Evolutionary conservation across 2,888 invertebrate species (phyloP).

Genomic region (Syrista parreyssii): DNA sequence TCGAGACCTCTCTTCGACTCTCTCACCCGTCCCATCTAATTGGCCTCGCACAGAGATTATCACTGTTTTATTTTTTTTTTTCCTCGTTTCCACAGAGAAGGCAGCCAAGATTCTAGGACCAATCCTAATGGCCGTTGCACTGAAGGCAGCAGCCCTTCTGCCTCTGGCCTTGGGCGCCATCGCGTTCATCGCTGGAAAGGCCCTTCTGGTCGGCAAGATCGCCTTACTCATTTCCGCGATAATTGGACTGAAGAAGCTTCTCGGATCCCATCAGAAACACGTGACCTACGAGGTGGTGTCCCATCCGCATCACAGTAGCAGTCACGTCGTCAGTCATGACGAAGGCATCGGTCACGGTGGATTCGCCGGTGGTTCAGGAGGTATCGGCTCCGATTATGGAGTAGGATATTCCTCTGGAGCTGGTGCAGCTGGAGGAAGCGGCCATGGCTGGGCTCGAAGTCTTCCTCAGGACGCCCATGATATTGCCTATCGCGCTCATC

Average conservation of each 20-base stretch:
- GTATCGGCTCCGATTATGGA: conserved; percentile 67
- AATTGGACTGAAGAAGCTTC: conserved; percentile 85
- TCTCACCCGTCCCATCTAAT: no score
- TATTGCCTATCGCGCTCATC: conserved; percentile 83
- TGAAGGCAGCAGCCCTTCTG: conserved; percentile 83
- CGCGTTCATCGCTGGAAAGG: conserved; percentile 87
- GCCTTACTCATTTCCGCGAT: conserved; percentile 85
- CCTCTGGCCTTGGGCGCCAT: conserved; percentile 85
- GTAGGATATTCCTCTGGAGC: conserved; percentile 74
- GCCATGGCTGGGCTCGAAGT: conserved; percentile 79
- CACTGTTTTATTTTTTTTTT: background rate
- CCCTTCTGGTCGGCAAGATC: conserved; percentile 85
- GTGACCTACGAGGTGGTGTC: conserved; percentile 90
- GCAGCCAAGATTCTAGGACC: conserved; percentile 83
- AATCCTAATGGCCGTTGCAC: conserved; percentile 77
- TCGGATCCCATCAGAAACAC: conserved; percentile 82
- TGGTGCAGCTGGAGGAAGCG: conserved; percentile 69
- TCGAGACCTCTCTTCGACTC: background rate
- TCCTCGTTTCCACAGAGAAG: conserved; percentile 67
- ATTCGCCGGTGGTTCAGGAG: conserved; percentile 70
- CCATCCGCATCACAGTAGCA: conserved; percentile 82
- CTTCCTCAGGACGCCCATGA: conserved; percentile 72
- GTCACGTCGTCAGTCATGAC: conserved; percentile 77
- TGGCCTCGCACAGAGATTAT: no score
- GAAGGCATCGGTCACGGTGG: conserved; percentile 71